phyloP scores from a whole-genome alignment of 1,140 invertebrate genomes.

The Druon quercuslanigerum region DNA sequence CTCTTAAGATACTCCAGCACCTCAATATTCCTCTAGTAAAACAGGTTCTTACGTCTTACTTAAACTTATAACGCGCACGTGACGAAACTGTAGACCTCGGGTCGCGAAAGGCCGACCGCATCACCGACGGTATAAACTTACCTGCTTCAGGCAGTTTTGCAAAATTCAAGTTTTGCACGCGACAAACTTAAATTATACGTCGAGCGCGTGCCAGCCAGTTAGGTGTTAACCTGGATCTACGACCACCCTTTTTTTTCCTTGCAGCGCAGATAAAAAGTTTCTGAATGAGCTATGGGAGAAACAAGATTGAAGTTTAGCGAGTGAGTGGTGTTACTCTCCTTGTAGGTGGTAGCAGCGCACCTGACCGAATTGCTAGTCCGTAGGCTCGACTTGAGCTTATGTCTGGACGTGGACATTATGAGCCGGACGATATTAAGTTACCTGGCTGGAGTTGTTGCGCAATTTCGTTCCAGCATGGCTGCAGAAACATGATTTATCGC shows the following conservation, averaged over 20 bases:
- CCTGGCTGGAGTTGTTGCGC: slow-evolving; percentile 2
- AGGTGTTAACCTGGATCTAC: not conserved
- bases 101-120: slow-evolving; percentile 38
- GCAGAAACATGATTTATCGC: slow-evolving; percentile 41
- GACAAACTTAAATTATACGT: slow-evolving; percentile 39
- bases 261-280: not conserved
- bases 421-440: slow-evolving; percentile 26
- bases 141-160: slow-evolving; percentile 19
- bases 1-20: slow-evolving; percentile 8
- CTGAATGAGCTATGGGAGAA: not conserved
- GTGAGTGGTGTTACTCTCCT: not conserved
- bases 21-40: not conserved
- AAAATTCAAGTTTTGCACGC: slow-evolving; percentile 44
- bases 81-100: slow-evolving; percentile 62
- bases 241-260: not conserved
- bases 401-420: not conserved
- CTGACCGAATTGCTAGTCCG: slow-evolving; percentile 1
- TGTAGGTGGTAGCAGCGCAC: not conserved
- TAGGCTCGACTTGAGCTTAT: not conserved
- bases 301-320: slow-evolving; percentile 5
- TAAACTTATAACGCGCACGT: slow-evolving; percentile 66
- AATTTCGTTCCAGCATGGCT: not conserved
- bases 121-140: slow-evolving; percentile 11
- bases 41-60: slow-evolving; percentile 57
- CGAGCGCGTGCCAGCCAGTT: not conserved